Base-by-base conservation (phyloP, 1,140 invertebrate genomes). In the Lasaia peninsularis region DNA sequence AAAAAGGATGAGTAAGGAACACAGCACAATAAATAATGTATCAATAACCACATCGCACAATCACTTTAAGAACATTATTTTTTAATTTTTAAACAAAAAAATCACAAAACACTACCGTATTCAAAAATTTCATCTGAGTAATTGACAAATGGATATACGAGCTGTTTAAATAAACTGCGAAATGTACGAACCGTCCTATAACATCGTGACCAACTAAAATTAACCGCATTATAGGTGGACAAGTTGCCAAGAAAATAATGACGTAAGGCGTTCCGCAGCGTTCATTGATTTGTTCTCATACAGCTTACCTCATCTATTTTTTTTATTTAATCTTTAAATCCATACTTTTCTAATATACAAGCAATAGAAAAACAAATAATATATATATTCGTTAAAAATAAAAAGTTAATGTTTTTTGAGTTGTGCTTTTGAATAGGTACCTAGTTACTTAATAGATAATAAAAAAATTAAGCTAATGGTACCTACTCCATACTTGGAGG, bases 171-270 rank as follows among this genome's bases (percentile, higher is more conserved):
- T 2, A n/a, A 24, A 44, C 40, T 20, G 10, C 1, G 10, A 21
- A 48, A n/a, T 11, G 11, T 10, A 11, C 3, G 1, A 48, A 21
- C 40, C 20, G 4, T 21, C 16, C 11, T 48, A 48, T 9, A 14
- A 16, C 31, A 11, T n/a, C 11, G 7, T n/a, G 14, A 32, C 53
- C 24, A 44, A 52, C 35, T 40, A 10, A 14, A 55, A 44, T 44
- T 40, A 28, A 37, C 14, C 35, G 53, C 10, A 31, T 55, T 48
- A 28, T 55, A 55, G 24, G 24, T 14, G 18, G 53, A 48, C 40
- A 55, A 21, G 35, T 40, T 55, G 35, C 53, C 24, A 28, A 28
- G 35, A 40, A 52, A 56, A 67, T 55, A 60, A 62, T 40, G 33
- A 57, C 53, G 53, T 55, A 31, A 55, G 35, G 7, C 28, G 21